A percentile compares a stretch with the other conserved stretches of the same genome.
Evolutionary conservation across 2,113 vertebrate genomes (phyloP).

Genomic region (Sciurus niger): DNA sequence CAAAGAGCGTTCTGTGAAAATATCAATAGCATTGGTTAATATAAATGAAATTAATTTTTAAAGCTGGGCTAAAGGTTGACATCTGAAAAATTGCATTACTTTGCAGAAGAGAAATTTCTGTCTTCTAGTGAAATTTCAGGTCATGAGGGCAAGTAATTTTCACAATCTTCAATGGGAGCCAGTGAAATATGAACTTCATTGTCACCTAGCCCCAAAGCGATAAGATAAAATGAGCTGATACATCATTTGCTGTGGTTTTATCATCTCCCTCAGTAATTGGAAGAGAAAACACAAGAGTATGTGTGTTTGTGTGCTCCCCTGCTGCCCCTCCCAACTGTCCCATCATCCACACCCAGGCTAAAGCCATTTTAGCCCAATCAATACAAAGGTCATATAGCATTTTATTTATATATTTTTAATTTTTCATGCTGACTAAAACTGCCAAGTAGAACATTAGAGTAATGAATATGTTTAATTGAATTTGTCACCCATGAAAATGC

Average conservation of each 20-base stretch:
- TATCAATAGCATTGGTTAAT: conserved; percentile 96
- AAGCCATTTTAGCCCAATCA: conserved; percentile 89
- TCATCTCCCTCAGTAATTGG: conserved; percentile 93
- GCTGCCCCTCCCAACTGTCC: conserved; percentile 82
- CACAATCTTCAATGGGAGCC: conserved; percentile 93
- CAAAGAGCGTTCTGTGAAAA: conserved; percentile 92
- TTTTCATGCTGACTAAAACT: conserved; percentile 87
- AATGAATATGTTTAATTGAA: conserved; percentile 92
- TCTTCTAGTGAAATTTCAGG: conserved; percentile 94
- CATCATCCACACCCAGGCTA: conserved; percentile 86
- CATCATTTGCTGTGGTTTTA: conserved; percentile 94
- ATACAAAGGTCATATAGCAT: conserved; percentile 90
- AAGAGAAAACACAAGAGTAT: conserved; percentile 92
- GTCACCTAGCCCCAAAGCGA: conserved; percentile 94
- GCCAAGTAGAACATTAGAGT: conserved; percentile 89
- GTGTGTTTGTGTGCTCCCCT: conserved; percentile 68
- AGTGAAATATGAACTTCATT: conserved; percentile 96
- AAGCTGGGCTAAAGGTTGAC: conserved; percentile 95
- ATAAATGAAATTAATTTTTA: conserved; percentile 97
- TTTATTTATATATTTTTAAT: conserved; percentile 90
- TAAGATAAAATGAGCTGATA: conserved; percentile 95
- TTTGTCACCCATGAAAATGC: conserved; percentile 90
- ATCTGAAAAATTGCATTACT: conserved; percentile 95
- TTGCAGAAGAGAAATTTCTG: conserved; percentile 94
- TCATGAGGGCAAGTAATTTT: conserved; percentile 94